A percentile compares a stretch with the other conserved stretches of the same genome.
Evolutionary conservation across 1,140 invertebrate genomes (phyloP).

Genomic region (Drosophila teissieri): DNA sequence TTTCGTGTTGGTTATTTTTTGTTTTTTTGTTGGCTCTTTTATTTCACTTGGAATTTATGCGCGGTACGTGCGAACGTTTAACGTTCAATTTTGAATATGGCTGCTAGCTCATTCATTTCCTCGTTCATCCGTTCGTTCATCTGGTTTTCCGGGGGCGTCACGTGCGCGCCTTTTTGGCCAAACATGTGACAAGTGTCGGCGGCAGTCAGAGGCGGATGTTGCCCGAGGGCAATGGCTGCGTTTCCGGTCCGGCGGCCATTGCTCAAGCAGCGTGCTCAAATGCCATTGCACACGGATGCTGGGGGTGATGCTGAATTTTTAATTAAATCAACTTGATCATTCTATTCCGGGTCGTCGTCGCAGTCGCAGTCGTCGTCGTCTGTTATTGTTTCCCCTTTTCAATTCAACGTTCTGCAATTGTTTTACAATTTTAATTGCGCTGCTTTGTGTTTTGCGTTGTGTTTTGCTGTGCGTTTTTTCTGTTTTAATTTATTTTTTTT

Average conservation of each 20-base stretch:
- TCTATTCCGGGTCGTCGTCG: slow-evolving; percentile 55
- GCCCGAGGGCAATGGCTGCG: slow-evolving; percentile 53
- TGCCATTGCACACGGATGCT: slow-evolving; percentile 62
- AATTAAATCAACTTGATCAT: slow-evolving; percentile 75
- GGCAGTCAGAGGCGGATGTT: slow-evolving; percentile 51
- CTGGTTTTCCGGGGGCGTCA: slow-evolving; percentile 31
- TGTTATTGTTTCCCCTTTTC: slow-evolving; percentile 39
- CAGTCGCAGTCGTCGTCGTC: slow-evolving; percentile 25
- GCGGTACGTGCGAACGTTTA: slow-evolving; percentile 76
- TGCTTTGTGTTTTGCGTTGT: slow-evolving; percentile 16
- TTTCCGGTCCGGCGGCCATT: slow-evolving; percentile 62
- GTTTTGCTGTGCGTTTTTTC: background rate
- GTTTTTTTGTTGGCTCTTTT: slow-evolving; percentile 46
- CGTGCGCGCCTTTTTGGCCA: slow-evolving; percentile 51
- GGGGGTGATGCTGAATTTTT: slow-evolving; percentile 70
- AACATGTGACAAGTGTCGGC: slow-evolving; percentile 81
- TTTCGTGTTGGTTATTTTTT: slow-evolving; percentile 7
- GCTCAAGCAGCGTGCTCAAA: slow-evolving; percentile 52
- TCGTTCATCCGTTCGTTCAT: slow-evolving; percentile 47
- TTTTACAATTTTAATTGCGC: slow-evolving; percentile 54
- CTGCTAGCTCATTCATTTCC: slow-evolving; percentile 73
- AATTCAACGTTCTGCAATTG: slow-evolving; percentile 54
- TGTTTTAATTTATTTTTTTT: slow-evolving; percentile 10
- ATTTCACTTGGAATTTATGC: slow-evolving; percentile 81
- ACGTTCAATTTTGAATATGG: slow-evolving; percentile 72